A percentile compares a stretch with the other conserved stretches of the same genome.
Conservation (phyloP, 1,140 invertebrate genomes). For the Agrypnia vestita region DNA sequence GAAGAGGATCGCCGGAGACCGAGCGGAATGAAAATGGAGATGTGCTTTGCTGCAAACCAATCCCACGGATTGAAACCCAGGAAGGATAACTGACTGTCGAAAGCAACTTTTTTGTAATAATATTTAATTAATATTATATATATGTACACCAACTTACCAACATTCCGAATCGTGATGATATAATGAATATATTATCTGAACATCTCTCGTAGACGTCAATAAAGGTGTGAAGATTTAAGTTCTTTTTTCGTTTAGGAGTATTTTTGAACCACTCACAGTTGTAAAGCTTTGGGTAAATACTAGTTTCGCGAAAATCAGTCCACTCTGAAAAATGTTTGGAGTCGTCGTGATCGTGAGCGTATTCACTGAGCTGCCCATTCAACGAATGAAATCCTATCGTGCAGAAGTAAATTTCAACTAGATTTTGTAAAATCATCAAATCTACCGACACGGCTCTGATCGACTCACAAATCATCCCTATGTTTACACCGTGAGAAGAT, state of each 20-base stretch:
- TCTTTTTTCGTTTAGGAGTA: neutral
- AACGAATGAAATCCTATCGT: neutral
- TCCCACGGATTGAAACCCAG: no score
- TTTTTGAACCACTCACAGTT: neutral
- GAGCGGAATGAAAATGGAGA: no score
- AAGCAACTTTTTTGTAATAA: no score
- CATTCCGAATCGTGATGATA: slow-evolving; percentile 2
- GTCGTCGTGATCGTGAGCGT: neutral
- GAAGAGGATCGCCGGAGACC: no score
- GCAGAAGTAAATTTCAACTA: slow-evolving; percentile 11
- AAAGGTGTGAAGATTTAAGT: neutral
- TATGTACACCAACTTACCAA: slow-evolving; percentile 5
- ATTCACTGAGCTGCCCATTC: neutral
- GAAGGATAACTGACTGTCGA: neutral
- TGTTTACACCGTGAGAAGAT: neutral
- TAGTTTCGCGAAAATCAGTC: neutral
- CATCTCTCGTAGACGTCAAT: neutral
- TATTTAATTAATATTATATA: no score
- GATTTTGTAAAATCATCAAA: slow-evolving; percentile 3
- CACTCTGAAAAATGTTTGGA: neutral
- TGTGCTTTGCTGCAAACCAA: no score
- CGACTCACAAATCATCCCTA: neutral
- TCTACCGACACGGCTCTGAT: neutral
- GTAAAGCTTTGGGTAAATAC: neutral
- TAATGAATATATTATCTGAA: neutral